Conservation (phyloP, 2,888 invertebrate species). For the Nephrotoma flavescens region DNA sequence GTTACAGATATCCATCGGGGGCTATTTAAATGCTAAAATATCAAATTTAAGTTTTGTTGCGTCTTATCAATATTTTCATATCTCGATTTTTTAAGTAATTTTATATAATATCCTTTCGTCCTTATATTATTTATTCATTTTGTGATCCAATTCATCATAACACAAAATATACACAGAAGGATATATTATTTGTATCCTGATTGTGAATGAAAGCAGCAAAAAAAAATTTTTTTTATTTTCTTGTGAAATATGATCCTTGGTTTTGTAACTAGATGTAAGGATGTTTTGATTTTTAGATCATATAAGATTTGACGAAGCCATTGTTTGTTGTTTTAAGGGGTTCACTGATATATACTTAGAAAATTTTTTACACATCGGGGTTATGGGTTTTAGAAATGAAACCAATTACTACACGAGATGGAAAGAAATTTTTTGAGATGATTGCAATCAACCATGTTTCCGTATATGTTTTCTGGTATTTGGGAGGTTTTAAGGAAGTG, state of each 20-base stretch:
- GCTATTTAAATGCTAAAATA: neutral
- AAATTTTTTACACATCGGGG: neutral
- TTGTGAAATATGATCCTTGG: neutral
- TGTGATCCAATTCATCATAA: neutral
- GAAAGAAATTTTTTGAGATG: neutral
- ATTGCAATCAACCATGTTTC: neutral
- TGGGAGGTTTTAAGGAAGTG: neutral
- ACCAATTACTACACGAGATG: neutral
- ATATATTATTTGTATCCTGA: neutral
- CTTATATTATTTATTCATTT: neutral
- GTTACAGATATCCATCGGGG: neutral
- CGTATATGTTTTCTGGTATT: neutral
- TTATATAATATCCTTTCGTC: neutral
- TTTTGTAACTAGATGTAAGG: neutral
- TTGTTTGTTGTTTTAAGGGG: neutral
- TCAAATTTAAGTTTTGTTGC: neutral
- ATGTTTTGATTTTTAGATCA: neutral
- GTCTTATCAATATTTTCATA: neutral
- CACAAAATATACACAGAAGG: neutral
- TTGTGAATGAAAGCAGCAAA: neutral
- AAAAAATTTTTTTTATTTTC: neutral
- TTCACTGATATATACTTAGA: neutral
- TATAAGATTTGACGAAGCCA: neutral
- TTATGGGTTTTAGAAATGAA: neutral
- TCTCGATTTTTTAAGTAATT: neutral